Conservation (phyloP, 1,140 invertebrate species). For the Pseudomyrmex dendroicus region DNA sequence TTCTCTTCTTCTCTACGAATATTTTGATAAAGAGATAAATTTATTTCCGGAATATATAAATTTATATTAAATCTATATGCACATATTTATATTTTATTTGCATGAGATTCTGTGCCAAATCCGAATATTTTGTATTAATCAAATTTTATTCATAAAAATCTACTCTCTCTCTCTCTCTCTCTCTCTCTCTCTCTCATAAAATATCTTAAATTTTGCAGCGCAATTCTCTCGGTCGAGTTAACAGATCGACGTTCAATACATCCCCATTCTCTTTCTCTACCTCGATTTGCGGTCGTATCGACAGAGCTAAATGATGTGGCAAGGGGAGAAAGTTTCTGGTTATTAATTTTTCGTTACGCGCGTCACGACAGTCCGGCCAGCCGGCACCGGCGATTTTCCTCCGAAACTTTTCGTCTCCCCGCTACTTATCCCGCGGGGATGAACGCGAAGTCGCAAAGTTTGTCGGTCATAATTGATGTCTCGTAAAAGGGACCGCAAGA, state of each 20-base stretch:
- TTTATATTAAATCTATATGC: slow-evolving; percentile 3
- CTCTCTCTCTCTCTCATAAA: too few relatives aligned
- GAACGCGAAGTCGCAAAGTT: slow-evolving; percentile 58
- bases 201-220: background rate
- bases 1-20: background rate
- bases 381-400: slow-evolving; percentile 49
- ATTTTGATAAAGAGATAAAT: slow-evolving; percentile 2
- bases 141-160: slow-evolving; percentile 25
- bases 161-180: too few relatives aligned
- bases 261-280: background rate
- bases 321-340: slow-evolving; percentile 65
- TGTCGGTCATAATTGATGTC: slow-evolving; percentile 54
- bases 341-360: slow-evolving; percentile 65
- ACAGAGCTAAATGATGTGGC: slow-evolving; percentile 40
- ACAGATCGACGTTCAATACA: slow-evolving; percentile 48
- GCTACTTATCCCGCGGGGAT: slow-evolving; percentile 43
- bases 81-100: background rate
- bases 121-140: background rate
- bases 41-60: background rate
- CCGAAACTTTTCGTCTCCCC: slow-evolving; percentile 44
- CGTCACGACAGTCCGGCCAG: slow-evolving; percentile 35
- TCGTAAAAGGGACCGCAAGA: slow-evolving; percentile 5
- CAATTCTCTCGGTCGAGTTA: background rate
- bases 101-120: background rate
- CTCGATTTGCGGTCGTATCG: slow-evolving; percentile 28